Conservation (phyloP, 1,140 invertebrate genomes). For the Pentalonia nigronervosa region DNA sequence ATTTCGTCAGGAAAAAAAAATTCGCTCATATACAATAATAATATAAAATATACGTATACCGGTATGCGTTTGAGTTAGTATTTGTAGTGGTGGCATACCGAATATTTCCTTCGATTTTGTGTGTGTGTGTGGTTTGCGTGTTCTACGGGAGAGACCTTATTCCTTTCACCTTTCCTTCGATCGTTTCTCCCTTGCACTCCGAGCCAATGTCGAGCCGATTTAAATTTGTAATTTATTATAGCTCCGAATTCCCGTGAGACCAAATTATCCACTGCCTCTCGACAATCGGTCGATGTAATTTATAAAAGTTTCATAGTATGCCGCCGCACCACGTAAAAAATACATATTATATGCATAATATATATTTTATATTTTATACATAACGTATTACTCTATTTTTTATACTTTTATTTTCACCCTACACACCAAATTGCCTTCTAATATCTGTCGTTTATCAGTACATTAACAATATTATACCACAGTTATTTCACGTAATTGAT, state of each 20-base stretch:
- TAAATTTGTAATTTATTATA: constrained; percentile 53
- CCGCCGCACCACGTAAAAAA: not conserved
- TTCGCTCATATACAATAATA: not conserved
- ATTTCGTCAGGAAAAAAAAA: constrained; percentile 37
- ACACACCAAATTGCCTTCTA: not conserved
- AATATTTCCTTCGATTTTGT: not conserved
- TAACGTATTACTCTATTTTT: not conserved
- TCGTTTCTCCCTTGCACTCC: not conserved
- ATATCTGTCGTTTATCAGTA: not conserved
- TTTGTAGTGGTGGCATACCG: not conserved
- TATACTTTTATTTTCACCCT: not conserved
- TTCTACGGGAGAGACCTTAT: constrained; percentile 22
- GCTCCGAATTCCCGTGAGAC: constrained; percentile 40
- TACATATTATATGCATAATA: not conserved
- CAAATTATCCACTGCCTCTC: constrained; percentile 41
- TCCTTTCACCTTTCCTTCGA: constrained; percentile 18
- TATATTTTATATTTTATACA: not conserved
- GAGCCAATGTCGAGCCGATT: constrained; percentile 43
- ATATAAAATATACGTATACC: not conserved
- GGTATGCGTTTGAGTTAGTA: not conserved
- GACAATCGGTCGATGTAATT: constrained; percentile 43
- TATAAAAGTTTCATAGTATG: not conserved
- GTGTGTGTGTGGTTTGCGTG: not conserved
- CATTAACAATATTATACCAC: not conserved
- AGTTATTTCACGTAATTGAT: not conserved